Conservation (phyloP, 2,888 invertebrate species). For the Caenorhabditis becei region DNA sequence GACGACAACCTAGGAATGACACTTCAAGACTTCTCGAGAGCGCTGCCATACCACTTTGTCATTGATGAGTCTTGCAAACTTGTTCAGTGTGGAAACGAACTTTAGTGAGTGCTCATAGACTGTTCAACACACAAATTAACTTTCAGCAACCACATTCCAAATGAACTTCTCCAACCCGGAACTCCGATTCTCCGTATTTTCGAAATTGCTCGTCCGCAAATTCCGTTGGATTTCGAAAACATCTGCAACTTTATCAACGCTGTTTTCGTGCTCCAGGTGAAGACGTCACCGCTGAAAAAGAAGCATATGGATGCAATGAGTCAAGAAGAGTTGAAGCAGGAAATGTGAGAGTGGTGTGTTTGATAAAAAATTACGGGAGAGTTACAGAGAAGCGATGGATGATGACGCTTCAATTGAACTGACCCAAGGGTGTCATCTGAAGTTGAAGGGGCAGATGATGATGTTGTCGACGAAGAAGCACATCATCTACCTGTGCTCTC, state of each 20-base stretch:
- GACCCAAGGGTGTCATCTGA: constrained; percentile 70
- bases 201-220: constrained; percentile 78
- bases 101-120: constrained; percentile 75
- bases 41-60: constrained; percentile 78
- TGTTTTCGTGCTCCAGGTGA: constrained; percentile 80
- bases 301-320: constrained; percentile 49
- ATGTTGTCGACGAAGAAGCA: constrained; percentile 70
- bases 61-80: constrained; percentile 78
- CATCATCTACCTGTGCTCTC: constrained; percentile 80
- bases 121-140: too few relatives aligned
- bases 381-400: constrained; percentile 29
- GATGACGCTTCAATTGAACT: constrained; percentile 21
- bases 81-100: constrained; percentile 76
- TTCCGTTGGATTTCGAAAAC: constrained; percentile 80
- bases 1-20: constrained; percentile 60
- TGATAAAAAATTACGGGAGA: background rate
- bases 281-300: constrained; percentile 66
- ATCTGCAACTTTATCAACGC: constrained; percentile 81
- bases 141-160: constrained; percentile 76
- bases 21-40: constrained; percentile 64
- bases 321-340: constrained; percentile 40
- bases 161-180: constrained; percentile 75
- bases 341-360: constrained; percentile 13
- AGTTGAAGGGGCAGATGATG: constrained; percentile 81
- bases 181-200: constrained; percentile 77